A percentile compares a stretch with the other conserved stretches of the same genome.
These are phyloP conservation scores for Microplitis deprimator DNA, from an alignment of 2,888 invertebrate species.

Conservation along the genomic window DNA sequence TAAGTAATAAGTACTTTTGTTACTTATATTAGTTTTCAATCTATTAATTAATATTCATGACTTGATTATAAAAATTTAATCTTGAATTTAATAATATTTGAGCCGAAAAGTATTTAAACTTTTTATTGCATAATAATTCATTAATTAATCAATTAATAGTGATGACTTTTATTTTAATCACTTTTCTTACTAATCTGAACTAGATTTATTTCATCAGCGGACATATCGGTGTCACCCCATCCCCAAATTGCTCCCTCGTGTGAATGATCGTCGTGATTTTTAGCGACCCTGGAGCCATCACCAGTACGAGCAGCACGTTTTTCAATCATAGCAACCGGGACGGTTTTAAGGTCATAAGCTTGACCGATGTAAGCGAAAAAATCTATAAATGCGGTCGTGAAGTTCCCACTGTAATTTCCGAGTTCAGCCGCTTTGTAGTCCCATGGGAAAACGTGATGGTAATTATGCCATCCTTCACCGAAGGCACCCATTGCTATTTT, in stretches of 20 bases:
- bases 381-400: slow-evolving; percentile 78
- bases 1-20: neutral
- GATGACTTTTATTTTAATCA: slow-evolving; percentile 52
- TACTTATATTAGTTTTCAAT: neutral
- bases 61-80: too few species aligned
- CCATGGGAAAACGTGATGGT: slow-evolving; percentile 91
- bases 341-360: slow-evolving; percentile 89
- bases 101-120: neutral
- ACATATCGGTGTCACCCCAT: slow-evolving; percentile 86
- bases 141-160: neutral
- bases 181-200: slow-evolving; percentile 63
- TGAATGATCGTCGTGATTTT: slow-evolving; percentile 68
- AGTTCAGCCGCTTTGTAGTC: slow-evolving; percentile 84
- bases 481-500: slow-evolving; percentile 79
- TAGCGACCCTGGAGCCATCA: slow-evolving; percentile 75
- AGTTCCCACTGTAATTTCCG: slow-evolving; percentile 78
- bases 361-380: slow-evolving; percentile 82
- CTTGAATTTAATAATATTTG: neutral
- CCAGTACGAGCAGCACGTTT: slow-evolving; percentile 82
- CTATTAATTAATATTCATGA: too few species aligned
- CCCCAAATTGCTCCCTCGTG: slow-evolving; percentile 80
- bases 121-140: neutral
- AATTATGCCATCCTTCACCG: slow-evolving; percentile 91
- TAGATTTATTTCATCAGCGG: slow-evolving; percentile 77
- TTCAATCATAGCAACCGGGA: slow-evolving; percentile 79